A percentile compares a stretch with the other conserved stretches of the same genome.
phyloP scores from a whole-genome alignment of 2,888 invertebrate genomes.

The Brassicogethes aeneus region DNA sequence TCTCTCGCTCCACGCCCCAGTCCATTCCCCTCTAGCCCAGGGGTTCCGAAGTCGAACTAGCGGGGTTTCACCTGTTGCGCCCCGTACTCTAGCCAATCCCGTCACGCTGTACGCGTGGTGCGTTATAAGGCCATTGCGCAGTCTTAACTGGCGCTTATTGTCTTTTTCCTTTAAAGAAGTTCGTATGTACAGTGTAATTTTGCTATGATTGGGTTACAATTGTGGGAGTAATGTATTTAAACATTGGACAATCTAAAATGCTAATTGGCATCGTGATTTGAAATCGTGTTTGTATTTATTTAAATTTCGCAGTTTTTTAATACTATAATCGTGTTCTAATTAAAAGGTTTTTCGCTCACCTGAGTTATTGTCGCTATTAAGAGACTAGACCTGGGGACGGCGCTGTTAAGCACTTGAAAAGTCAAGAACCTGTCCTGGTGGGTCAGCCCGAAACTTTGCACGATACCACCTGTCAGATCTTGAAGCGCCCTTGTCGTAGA shows the following conservation, averaged over 20 bases:
- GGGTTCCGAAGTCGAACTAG: constrained; percentile 57
- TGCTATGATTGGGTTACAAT: too few relatives aligned
- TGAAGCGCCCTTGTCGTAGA: constrained; percentile 60
- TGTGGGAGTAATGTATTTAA: too few relatives aligned
- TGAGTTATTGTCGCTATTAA: constrained; percentile 56
- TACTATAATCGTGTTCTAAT: neutral
- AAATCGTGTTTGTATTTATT: too few relatives aligned
- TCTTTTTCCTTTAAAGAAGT: constrained; percentile 45
- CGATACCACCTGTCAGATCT: constrained; percentile 66
- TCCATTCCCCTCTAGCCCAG: constrained; percentile 60
- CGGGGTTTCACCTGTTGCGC: constrained; percentile 48
- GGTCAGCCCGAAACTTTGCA: constrained; percentile 61
- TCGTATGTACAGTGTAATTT: too few relatives aligned
- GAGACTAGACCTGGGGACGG: constrained; percentile 61
- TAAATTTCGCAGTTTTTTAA: too few relatives aligned
- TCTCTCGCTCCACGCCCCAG: constrained; percentile 62
- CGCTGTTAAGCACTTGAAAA: constrained; percentile 56
- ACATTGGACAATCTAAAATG: too few relatives aligned
- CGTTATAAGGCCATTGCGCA: constrained; percentile 55
- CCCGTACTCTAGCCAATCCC: constrained; percentile 59
- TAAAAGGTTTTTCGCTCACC: constrained; percentile 29
- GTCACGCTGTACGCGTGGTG: constrained; percentile 63
- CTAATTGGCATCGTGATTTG: too few relatives aligned
- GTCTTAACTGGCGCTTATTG: constrained; percentile 46
- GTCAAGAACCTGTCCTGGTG: constrained; percentile 57